These are phyloP conservation scores for Micrasema longulum DNA, from an alignment of 1,140 invertebrate genomes.

Conservation along the genomic window DNA sequence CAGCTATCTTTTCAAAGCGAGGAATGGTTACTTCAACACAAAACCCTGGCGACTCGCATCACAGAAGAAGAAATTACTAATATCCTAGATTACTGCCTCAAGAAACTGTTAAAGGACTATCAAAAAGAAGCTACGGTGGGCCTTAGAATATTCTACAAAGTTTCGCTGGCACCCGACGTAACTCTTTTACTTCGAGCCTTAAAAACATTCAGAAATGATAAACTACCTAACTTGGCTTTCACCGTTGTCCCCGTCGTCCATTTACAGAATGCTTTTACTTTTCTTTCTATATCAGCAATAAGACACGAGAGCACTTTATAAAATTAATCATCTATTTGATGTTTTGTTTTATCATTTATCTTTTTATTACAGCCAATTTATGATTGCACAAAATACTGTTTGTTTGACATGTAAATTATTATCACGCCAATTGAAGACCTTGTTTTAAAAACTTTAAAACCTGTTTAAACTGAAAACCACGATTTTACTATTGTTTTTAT, in stretches of 20 bases:
- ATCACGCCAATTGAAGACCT: too few relatives aligned
- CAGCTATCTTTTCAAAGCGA: constrained; percentile 70
- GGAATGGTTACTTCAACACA: constrained; percentile 70
- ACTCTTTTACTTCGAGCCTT: constrained; percentile 69
- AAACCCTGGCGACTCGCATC: constrained; percentile 66
- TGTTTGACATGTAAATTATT: too few relatives aligned
- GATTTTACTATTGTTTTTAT: too few relatives aligned
- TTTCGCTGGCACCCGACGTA: constrained; percentile 69
- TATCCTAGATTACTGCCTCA: constrained; percentile 78
- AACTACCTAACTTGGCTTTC: constrained; percentile 71
- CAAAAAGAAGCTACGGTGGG: constrained; percentile 73
- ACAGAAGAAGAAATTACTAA: constrained; percentile 73
- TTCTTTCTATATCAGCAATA: constrained; percentile 80
- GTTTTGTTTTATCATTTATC: too few relatives aligned
- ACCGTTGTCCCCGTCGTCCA: constrained; percentile 82
- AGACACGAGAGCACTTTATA: constrained; percentile 65
- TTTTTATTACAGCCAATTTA: background rate
- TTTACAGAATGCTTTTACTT: constrained; percentile 81
- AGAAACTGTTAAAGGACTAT: constrained; percentile 78
- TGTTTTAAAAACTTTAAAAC: too few relatives aligned
- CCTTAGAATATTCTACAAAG: constrained; percentile 81
- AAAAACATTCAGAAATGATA: constrained; percentile 64
- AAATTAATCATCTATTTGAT: constrained; percentile 2
- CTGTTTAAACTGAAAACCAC: too few relatives aligned
- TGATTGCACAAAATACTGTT: too few relatives aligned